phyloP scores from a whole-genome alignment of 2,888 invertebrate species.

The Ectobius pallidus region DNA sequence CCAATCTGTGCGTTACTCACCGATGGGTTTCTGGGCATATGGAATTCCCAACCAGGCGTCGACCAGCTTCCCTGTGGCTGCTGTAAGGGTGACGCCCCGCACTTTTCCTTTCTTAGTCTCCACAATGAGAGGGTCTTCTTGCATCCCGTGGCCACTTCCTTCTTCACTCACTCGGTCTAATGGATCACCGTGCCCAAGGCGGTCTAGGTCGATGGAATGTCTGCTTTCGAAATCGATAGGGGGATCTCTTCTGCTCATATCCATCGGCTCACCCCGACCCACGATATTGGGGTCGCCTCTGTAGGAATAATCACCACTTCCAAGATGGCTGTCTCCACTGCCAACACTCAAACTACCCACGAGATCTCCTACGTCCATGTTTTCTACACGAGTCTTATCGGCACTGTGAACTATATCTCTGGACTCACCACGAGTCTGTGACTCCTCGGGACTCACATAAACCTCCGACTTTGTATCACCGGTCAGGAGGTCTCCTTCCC shows the following conservation, averaged over 20 bases:
- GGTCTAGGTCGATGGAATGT: slow-evolving; percentile 22
- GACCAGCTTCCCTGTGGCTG: slow-evolving; percentile 78
- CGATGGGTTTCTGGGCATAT: slow-evolving; percentile 79
- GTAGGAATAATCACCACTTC: not conserved
- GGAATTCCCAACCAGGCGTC: slow-evolving; percentile 86
- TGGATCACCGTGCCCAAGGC: slow-evolving; percentile 11
- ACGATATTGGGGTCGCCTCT: not conserved
- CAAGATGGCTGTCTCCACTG: not conserved
- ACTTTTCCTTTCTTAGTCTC: slow-evolving; percentile 77
- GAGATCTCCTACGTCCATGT: slow-evolving; percentile 6
- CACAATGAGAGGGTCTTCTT: slow-evolving; percentile 74
- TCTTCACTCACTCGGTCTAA: slow-evolving; percentile 19
- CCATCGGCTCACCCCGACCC: not conserved
- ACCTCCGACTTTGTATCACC: not conserved
- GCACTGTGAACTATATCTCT: not conserved
- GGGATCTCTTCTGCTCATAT: not conserved
- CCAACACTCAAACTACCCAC: not conserved
- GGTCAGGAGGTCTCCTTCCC: not conserved
- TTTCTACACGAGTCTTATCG: not conserved
- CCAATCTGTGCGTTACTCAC: too few species aligned
- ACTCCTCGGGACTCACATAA: not conserved
- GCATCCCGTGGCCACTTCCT: not conserved
- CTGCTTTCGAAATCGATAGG: slow-evolving; percentile 21
- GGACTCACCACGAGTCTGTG: not conserved
- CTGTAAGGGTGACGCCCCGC: slow-evolving; percentile 73